Percentiles rank a stretch among this genome's conserved stretches.
Evolutionary conservation across 2,113 vertebrate species (phyloP).

Genomic region (Thalassarche chlororhynchos): DNA sequence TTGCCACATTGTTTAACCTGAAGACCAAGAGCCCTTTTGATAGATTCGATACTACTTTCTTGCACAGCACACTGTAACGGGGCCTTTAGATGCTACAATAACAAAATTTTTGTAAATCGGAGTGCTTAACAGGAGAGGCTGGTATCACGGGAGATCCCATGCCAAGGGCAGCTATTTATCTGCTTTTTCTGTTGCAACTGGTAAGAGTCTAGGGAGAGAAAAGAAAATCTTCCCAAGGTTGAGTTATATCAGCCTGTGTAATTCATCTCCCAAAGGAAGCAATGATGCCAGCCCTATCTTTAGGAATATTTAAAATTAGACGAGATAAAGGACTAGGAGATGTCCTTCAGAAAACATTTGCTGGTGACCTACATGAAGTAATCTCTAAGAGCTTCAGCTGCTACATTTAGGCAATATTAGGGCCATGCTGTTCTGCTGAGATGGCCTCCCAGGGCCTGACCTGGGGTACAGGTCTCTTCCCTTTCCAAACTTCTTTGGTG

Average conservation of each 20-base stretch:
- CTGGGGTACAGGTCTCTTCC: not conserved
- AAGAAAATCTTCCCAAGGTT: not conserved
- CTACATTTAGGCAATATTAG: not conserved
- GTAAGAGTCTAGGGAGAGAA: not conserved
- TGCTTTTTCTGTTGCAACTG: not conserved
- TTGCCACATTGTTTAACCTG: not conserved
- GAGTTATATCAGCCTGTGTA: not conserved
- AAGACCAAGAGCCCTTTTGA: not conserved
- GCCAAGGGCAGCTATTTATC: not conserved
- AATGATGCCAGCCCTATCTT: not conserved
- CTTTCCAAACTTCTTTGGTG: not conserved
- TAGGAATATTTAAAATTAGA: conserved; percentile 11
- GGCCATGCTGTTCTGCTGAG: not conserved
- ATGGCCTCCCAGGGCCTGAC: not conserved
- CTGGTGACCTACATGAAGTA: not conserved
- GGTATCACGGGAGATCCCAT: not conserved
- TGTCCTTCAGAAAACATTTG: not conserved
- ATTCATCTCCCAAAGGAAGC: not conserved
- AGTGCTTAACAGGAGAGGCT: not conserved
- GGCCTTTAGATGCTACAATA: not conserved
- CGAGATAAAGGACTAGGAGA: not conserved
- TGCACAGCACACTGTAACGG: too few species aligned
- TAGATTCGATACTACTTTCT: not conserved
- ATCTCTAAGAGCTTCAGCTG: not conserved
- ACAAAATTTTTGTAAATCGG: not conserved